A percentile compares a stretch with the other conserved stretches of the same genome.
Evolutionary conservation across 2,797 vertebrate species (phyloP).

Genomic region (Semaprochilodus insignis): DNA sequence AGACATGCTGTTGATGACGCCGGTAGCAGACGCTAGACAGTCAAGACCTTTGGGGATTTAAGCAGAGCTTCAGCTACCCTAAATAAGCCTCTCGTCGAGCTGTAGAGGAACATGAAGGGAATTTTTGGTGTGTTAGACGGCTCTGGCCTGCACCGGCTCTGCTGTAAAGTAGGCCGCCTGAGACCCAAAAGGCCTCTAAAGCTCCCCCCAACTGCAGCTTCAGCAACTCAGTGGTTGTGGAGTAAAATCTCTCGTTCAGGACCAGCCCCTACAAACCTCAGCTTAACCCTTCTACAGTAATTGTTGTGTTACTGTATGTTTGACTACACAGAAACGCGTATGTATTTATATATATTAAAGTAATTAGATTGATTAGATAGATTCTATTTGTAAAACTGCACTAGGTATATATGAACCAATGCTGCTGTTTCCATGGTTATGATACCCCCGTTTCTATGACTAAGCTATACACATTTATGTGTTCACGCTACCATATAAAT

Average conservation of each 20-base stretch:
- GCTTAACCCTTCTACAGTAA: not conserved
- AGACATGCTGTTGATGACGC: conserved; percentile 32
- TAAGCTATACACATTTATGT: too few species aligned
- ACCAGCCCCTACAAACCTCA: not conserved
- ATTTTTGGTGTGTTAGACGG: not conserved
- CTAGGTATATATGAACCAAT: too few species aligned
- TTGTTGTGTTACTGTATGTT: not conserved
- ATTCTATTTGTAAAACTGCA: too few species aligned
- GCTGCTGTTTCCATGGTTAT: too few species aligned
- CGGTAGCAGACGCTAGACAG: conserved; percentile 29
- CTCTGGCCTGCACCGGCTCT: not conserved
- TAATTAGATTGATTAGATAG: too few species aligned
- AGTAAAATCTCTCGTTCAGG: not conserved
- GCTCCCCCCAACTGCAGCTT: conserved; percentile 10
- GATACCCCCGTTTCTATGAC: too few species aligned
- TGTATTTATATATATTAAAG: too few species aligned
- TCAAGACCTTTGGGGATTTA: conserved; percentile 34
- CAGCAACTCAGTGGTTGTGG: not conserved
- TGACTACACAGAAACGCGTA: not conserved
- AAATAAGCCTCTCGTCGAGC: conserved; percentile 44
- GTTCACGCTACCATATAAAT: too few species aligned
- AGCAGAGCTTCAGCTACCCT: conserved; percentile 13
- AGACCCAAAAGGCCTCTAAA: conserved; percentile 7
- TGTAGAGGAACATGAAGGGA: conserved; percentile 38
- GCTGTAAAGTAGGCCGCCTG: conserved; percentile 41